These are phyloP conservation scores for Emydocephalus ijimae DNA, from an alignment of 2,113 vertebrate genomes.

Conservation along the genomic window DNA sequence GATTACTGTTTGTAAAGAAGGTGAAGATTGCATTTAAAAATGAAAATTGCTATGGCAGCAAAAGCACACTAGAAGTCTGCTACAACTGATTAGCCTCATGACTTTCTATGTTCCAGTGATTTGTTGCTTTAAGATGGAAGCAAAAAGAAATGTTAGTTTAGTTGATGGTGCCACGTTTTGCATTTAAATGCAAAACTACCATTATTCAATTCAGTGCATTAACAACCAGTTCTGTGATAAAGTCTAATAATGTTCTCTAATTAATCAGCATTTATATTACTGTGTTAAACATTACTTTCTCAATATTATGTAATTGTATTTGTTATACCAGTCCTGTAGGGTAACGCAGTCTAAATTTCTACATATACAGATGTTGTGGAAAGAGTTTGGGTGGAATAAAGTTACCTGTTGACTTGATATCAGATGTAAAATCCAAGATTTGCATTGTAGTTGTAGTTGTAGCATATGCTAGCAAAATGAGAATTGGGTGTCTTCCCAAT, in stretches of 20 bases:
- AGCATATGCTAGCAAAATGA: background rate
- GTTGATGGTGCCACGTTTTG: conserved; percentile 23
- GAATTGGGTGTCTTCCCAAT: background rate
- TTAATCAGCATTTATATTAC: background rate
- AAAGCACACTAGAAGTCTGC: conserved; percentile 55
- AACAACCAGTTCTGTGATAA: background rate
- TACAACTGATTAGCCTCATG: conserved; percentile 58
- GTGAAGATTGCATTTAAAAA: conserved; percentile 53
- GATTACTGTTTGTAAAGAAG: conserved; percentile 45
- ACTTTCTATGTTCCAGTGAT: conserved; percentile 47
- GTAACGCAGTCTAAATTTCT: background rate
- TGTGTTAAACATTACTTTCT: background rate
- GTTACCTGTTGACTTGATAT: background rate
- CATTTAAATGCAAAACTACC: background rate
- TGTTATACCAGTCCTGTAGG: background rate
- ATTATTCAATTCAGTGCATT: background rate
- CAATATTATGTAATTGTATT: background rate
- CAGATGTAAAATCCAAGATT: background rate
- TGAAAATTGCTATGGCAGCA: conserved; percentile 62
- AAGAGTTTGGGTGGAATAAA: background rate
- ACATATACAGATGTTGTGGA: background rate
- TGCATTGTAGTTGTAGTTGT: too few species aligned
- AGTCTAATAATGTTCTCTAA: background rate
- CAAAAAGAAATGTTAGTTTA: conserved; percentile 54
- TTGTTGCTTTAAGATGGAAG: conserved; percentile 45